Conservation (phyloP, 1,140 invertebrate species). For the Euwallacea fornicatus region DNA sequence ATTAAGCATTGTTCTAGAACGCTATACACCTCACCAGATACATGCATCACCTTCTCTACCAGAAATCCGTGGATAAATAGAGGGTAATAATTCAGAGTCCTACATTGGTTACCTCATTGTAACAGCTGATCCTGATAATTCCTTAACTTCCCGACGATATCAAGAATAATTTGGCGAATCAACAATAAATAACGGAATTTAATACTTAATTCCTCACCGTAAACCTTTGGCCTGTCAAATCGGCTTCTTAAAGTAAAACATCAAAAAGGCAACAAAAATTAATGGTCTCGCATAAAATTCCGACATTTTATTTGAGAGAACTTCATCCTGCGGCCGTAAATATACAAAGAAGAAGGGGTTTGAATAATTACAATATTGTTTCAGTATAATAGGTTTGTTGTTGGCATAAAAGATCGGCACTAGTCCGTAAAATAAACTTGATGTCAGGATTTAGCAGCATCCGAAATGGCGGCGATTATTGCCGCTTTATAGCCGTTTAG, state of each 20-base stretch:
- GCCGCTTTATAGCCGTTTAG: constrained; percentile 37
- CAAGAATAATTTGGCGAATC: too few relatives aligned
- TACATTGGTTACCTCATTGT: too few relatives aligned
- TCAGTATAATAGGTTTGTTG: constrained; percentile 40
- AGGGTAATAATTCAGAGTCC: too few relatives aligned
- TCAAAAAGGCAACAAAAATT: constrained; percentile 37
- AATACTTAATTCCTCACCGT: not conserved
- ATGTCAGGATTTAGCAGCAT: constrained; percentile 38
- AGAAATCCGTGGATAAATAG: too few relatives aligned
- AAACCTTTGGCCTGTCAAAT: constrained; percentile 26
- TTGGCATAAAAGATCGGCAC: constrained; percentile 41
- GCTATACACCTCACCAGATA: too few relatives aligned
- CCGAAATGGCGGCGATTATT: constrained; percentile 36
- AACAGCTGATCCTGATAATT: too few relatives aligned
- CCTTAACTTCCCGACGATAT: too few relatives aligned
- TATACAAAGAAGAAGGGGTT: constrained; percentile 41
- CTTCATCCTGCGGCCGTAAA: constrained; percentile 33
- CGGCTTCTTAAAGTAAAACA: constrained; percentile 30
- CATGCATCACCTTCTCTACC: too few relatives aligned
- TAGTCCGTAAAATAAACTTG: constrained; percentile 41
- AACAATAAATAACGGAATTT: constrained; percentile 1
- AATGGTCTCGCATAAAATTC: constrained; percentile 37
- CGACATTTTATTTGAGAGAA: constrained; percentile 29
- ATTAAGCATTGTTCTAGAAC: too few relatives aligned
- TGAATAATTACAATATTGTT: constrained; percentile 41